These are phyloP conservation scores for Eristalinus aeneus DNA, from an alignment of 2,888 invertebrate species.

Conservation along the genomic window DNA sequence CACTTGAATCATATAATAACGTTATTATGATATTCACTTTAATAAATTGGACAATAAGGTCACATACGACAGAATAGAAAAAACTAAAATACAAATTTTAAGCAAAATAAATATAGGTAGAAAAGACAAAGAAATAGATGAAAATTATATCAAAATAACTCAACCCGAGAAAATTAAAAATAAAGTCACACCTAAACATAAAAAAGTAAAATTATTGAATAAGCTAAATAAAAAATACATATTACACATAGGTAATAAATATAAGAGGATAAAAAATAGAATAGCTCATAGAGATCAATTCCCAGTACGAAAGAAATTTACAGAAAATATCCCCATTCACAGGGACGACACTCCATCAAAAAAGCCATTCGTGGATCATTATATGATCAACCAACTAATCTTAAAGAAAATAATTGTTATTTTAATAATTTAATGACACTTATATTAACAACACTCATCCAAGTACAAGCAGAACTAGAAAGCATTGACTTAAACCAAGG, in stretches of 20 bases:
- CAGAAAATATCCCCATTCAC: too few species aligned
- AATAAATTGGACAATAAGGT: too few species aligned
- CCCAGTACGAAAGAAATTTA: too few species aligned
- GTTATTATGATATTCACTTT: background rate
- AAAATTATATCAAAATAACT: slow-evolving; percentile 4
- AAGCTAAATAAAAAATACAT: slow-evolving; percentile 1
- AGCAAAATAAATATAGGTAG: background rate
- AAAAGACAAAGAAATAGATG: background rate
- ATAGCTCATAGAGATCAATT: background rate
- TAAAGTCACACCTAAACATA: slow-evolving; percentile 1
- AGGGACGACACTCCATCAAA: too few species aligned
- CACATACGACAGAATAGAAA: too few species aligned
- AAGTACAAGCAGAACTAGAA: background rate
- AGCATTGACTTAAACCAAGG: too few species aligned
- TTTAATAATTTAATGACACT: too few species aligned
- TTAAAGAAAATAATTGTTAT: too few species aligned
- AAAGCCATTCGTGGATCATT: too few species aligned
- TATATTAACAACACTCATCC: background rate
- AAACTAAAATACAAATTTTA: background rate
- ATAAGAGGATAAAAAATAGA: background rate
- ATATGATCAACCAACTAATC: too few species aligned
- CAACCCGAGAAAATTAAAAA: slow-evolving; percentile 5
- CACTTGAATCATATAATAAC: background rate
- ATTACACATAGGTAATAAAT: background rate
- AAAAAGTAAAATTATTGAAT: slow-evolving; percentile 22